Percentiles rank a stretch among this genome's conserved stretches.
These are phyloP conservation scores for Takifugu rubripes DNA, from an alignment of 2,797 vertebrate genomes.

Conservation along the genomic window DNA sequence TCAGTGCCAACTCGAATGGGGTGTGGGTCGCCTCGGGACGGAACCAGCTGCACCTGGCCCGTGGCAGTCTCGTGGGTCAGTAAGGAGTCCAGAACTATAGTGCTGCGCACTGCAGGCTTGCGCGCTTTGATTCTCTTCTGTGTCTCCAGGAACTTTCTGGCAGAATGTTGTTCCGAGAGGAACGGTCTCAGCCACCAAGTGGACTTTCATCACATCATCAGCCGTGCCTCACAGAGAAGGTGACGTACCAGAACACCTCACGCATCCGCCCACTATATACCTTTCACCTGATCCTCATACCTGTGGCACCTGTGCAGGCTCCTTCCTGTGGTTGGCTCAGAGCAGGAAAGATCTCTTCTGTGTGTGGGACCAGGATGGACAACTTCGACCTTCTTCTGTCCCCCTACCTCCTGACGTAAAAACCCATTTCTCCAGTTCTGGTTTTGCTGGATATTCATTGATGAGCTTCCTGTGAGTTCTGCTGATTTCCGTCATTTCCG, in stretches of 20 bases:
- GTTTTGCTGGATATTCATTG: background rate
- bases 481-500: background rate
- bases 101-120: too few relatives aligned
- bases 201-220: conserved; percentile 89
- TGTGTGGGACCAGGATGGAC: conserved; percentile 85
- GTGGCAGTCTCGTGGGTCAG: conserved; percentile 87
- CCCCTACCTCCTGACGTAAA: conserved; percentile 81
- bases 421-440: background rate
- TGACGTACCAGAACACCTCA: conserved; percentile 34
- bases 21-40: conserved; percentile 96
- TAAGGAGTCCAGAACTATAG: background rate
- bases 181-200: conserved; percentile 90
- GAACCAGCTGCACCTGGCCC: conserved; percentile 92
- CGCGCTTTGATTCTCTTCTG: background rate
- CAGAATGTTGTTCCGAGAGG: conserved; percentile 88
- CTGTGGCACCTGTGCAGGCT: conserved; percentile 72
- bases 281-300: background rate
- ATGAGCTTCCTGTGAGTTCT: background rate
- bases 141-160: conserved; percentile 88
- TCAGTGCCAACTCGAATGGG: conserved; percentile 83
- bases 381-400: conserved; percentile 87
- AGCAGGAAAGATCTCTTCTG: conserved; percentile 93
- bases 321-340: conserved; percentile 92
- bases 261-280: background rate
- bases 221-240: conserved; percentile 83